Evolutionary conservation across 2,113 vertebrate genomes (phyloP).

Genomic region (Coracopsis vasa): DNA sequence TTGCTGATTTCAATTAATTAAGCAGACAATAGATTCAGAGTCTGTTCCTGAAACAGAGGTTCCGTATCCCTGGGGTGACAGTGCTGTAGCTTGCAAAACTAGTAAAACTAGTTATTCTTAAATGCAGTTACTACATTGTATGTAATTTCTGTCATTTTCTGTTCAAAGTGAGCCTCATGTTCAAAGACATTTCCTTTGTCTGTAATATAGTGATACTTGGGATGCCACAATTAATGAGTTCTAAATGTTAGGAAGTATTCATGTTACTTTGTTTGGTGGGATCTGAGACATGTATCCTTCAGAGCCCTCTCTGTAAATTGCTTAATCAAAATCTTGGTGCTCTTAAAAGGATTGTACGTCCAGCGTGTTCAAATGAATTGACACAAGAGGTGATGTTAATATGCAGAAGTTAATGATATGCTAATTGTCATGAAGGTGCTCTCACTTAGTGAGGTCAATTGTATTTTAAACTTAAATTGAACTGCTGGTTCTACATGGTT

Average conservation of each 20-base stretch:
- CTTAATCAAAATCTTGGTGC: neutral
- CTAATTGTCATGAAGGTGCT: neutral
- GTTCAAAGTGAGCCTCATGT: neutral
- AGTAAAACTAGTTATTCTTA: neutral
- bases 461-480: neutral
- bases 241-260: neutral
- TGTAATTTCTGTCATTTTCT: neutral
- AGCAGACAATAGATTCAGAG: neutral
- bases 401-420: neutral
- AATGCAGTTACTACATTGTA: neutral
- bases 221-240: neutral
- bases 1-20: constrained; percentile 24
- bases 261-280: neutral
- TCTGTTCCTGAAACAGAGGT: neutral
- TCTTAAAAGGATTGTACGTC: neutral
- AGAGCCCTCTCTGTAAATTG: neutral
- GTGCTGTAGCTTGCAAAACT: neutral
- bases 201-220: neutral
- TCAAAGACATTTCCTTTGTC: neutral
- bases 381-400: neutral
- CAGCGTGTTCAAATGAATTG: neutral
- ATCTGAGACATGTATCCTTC: neutral
- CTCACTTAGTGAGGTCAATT: neutral
- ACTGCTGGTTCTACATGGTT: neutral
- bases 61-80: neutral